These are phyloP conservation scores for Herpetotheres cachinnans DNA, from an alignment of 2,113 vertebrate species.

Conservation along the genomic window DNA sequence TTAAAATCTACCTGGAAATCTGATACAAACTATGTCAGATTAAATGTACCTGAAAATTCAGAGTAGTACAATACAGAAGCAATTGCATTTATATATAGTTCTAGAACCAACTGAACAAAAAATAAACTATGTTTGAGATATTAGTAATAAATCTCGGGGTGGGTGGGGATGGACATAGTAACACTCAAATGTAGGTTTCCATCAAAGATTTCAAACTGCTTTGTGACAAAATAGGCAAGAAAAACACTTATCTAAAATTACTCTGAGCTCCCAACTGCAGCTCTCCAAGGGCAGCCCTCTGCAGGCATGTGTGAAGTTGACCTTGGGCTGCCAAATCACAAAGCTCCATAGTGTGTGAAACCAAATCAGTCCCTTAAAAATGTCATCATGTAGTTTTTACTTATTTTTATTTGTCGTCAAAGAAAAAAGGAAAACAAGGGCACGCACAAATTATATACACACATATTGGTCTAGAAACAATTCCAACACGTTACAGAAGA, in stretches of 20 bases:
- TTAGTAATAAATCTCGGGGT: neutral
- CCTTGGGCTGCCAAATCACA: neutral
- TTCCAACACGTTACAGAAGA: neutral
- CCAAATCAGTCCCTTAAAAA: neutral
- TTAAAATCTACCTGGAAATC: neutral
- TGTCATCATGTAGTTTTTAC: neutral
- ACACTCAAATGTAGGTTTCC: neutral
- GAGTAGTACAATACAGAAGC: neutral
- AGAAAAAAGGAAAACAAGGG: neutral
- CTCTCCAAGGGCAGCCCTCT: neutral
- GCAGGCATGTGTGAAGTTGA: neutral
- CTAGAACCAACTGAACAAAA: neutral
- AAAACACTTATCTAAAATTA: neutral
- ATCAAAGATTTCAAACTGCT: neutral
- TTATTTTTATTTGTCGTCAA: slow-evolving; percentile 16
- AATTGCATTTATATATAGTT: neutral
- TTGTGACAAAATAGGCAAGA: neutral
- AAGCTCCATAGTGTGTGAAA: neutral
- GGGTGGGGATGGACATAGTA: neutral
- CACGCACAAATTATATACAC: neutral
- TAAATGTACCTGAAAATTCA: neutral
- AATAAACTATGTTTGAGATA: neutral
- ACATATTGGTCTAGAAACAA: neutral
- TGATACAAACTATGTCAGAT: neutral
- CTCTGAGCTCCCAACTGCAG: neutral